These are phyloP conservation scores for Valencia hispanica DNA, from an alignment of 2,797 vertebrate species.

Conservation along the genomic window DNA sequence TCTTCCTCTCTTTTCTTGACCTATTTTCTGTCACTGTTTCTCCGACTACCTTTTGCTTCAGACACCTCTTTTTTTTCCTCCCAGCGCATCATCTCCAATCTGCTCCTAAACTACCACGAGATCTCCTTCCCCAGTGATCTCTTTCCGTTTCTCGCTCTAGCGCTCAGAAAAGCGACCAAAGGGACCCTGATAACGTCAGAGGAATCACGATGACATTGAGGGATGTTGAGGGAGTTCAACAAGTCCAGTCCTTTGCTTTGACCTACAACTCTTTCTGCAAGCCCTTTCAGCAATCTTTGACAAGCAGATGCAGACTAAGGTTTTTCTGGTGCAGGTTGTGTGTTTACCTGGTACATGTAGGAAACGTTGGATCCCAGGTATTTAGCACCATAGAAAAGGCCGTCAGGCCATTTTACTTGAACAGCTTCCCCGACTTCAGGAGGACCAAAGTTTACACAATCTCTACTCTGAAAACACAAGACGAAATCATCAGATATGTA, in stretches of 20 bases:
- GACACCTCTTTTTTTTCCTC: constrained; percentile 31
- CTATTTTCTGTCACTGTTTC: constrained; percentile 40
- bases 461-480: constrained; percentile 86
- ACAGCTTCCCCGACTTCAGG: constrained; percentile 92
- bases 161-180: constrained; percentile 11
- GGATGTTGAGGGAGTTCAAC: constrained; percentile 37
- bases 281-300: constrained; percentile 4
- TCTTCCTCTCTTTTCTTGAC: constrained; percentile 13
- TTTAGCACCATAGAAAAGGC: constrained; percentile 93
- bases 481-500: not conserved
- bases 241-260: constrained; percentile 28
- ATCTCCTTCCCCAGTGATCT: constrained; percentile 17
- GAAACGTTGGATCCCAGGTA: constrained; percentile 91
- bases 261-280: constrained; percentile 19
- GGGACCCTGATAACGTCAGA: constrained; percentile 28
- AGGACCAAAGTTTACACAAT: constrained; percentile 90
- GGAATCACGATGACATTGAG: constrained; percentile 33
- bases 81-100: constrained; percentile 40
- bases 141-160: constrained; percentile 6
- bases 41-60: constrained; percentile 30
- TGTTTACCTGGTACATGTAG: constrained; percentile 92
- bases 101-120: constrained; percentile 25
- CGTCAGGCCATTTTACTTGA: constrained; percentile 97
- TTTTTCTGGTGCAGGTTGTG: not conserved
- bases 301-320: not conserved